Conservation (phyloP, 2,797 vertebrate species). For the Liasis olivaceus region DNA sequence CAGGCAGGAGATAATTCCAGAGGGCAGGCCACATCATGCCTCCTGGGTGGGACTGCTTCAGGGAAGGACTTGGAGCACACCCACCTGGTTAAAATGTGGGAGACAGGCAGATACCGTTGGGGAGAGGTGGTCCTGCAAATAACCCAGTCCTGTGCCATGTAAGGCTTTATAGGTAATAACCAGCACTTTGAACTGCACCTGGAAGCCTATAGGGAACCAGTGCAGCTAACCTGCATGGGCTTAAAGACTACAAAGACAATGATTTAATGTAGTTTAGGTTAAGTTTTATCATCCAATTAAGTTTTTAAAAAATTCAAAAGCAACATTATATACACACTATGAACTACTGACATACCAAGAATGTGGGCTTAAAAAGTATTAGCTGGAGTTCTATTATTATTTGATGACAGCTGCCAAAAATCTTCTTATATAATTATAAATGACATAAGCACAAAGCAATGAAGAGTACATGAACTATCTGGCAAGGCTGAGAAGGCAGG, state of each 20-base stretch:
- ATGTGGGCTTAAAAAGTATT: conserved; percentile 40
- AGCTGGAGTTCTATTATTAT: conserved; percentile 2
- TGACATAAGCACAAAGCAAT: conserved; percentile 64
- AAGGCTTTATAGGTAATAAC: not conserved
- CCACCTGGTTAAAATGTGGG: too few species aligned
- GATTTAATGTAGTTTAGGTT: not conserved
- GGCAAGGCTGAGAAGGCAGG: conserved; percentile 65
- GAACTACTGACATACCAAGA: conserved; percentile 43
- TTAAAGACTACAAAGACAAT: not conserved
- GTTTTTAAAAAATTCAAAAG: conserved; percentile 29
- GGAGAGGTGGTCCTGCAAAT: not conserved
- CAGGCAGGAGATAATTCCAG: too few species aligned
- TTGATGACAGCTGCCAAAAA: conserved; percentile 60
- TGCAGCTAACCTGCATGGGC: not conserved
- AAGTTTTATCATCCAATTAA: conserved; percentile 20
- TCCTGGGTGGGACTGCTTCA: too few species aligned
- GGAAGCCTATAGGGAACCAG: not conserved
- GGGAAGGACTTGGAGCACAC: too few species aligned
- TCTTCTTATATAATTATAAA: conserved; percentile 47
- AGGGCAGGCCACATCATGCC: too few species aligned
- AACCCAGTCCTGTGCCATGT: not conserved
- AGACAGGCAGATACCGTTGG: not conserved
- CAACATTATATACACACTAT: conserved; percentile 27
- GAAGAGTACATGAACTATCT: conserved; percentile 53
- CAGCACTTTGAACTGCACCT: not conserved